phyloP scores from a whole-genome alignment of 2,797 vertebrate genomes.

The Microchirus variegatus region DNA sequence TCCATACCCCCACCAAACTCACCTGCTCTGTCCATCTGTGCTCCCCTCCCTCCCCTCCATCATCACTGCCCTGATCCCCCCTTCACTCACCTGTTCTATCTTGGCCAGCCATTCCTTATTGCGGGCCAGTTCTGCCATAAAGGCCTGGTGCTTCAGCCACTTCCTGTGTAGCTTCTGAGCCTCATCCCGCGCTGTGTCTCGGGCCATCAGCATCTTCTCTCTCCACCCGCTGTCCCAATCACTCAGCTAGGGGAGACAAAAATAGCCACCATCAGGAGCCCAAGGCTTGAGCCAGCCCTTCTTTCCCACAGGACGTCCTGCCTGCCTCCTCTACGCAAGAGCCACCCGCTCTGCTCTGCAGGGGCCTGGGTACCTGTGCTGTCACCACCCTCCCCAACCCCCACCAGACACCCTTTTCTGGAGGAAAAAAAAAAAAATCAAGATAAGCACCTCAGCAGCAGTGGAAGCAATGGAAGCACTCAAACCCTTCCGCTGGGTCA shows the following conservation, averaged over 20 bases:
- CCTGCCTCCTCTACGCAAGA: constrained; percentile 67
- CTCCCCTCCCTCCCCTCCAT: constrained; percentile 29
- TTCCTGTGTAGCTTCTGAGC: constrained; percentile 94
- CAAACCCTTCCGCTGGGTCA: constrained; percentile 75
- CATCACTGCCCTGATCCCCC: constrained; percentile 36
- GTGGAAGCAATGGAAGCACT: constrained; percentile 77
- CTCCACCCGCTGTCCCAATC: constrained; percentile 79
- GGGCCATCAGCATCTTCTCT: constrained; percentile 96
- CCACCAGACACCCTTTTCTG: constrained; percentile 76
- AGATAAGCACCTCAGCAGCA: constrained; percentile 84
- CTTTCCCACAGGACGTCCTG: constrained; percentile 80
- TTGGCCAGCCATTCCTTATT: constrained; percentile 97
- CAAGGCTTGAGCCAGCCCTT: constrained; percentile 69
- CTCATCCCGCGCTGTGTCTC: constrained; percentile 94
- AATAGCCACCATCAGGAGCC: constrained; percentile 82
- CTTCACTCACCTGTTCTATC: constrained; percentile 90
- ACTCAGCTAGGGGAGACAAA: constrained; percentile 82
- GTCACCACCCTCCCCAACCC: constrained; percentile 73
- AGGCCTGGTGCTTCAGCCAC: constrained; percentile 98
- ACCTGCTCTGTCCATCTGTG: constrained; percentile 57
- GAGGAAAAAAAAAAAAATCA: constrained; percentile 72
- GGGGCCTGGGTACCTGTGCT: constrained; percentile 76
- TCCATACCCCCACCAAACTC: constrained; percentile 13
- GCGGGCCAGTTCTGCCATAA: constrained; percentile 93
- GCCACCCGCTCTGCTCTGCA: constrained; percentile 70